Conservation (phyloP, 2,797 vertebrate genomes). For the Muscicapa comitata region DNA sequence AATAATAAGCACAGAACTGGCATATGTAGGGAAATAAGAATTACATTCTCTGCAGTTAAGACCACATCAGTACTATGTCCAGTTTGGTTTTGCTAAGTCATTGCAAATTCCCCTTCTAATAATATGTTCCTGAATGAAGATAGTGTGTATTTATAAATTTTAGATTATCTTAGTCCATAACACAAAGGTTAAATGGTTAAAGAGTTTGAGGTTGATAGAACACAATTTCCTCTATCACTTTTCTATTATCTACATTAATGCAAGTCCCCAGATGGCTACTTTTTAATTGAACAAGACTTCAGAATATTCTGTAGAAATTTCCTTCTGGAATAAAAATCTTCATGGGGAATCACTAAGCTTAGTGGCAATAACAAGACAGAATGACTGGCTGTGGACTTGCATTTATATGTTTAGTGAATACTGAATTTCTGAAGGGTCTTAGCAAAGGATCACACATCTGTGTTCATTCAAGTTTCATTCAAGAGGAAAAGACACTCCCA, state of each 20-base stretch:
- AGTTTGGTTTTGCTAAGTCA: background rate
- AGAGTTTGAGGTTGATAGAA: background rate
- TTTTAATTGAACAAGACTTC: background rate
- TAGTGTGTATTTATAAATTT: background rate
- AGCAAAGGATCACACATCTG: background rate
- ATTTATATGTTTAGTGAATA: background rate
- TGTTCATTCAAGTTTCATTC: background rate
- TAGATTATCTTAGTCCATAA: background rate
- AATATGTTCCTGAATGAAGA: background rate
- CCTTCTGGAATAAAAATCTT: background rate
- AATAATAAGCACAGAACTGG: background rate
- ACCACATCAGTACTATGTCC: background rate
- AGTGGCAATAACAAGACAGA: background rate
- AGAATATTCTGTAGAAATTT: background rate
- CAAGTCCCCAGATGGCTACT: background rate
- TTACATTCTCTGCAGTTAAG: background rate
- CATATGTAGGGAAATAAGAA: background rate
- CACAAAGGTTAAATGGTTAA: background rate
- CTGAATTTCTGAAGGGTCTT: background rate
- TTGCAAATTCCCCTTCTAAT: background rate
- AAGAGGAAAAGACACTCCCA: background rate
- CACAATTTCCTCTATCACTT: background rate
- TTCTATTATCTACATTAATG: background rate
- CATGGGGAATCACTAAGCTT: accelerated
- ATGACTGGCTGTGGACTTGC: background rate